Evolutionary conservation across 2,113 vertebrate genomes (phyloP), one percentile per base, ranked within the genome.

Genomic region (Embiotoca jacksoni): DNA sequence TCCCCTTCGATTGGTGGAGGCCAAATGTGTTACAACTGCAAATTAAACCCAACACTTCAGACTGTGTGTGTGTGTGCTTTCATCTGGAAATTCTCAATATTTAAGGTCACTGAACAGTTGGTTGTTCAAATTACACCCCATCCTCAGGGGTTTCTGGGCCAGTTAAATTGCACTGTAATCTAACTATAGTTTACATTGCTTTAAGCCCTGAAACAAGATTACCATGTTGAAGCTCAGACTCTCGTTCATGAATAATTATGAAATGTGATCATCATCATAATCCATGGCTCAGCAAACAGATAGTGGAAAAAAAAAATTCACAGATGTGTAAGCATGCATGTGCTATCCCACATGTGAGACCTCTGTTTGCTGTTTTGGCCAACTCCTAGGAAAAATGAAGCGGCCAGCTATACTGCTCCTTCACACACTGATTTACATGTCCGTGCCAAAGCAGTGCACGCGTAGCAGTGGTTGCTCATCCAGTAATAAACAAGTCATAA

Each of bases 201-300:
- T n/a, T 30, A 69, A 53, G 75, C 7, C 37, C 30, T 47, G 23
- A 73, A 78, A 82, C 50, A 37, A 63, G 59, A 82, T 79, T 14
- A 32, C 41, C 23, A 13, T 44, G 55, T 75, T 74, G 30, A 41
- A 69, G 30, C 39, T 50, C 3, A 36, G 31, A 61, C 30, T 62
- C 30, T 50, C 46, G 31, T 61, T 49, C 66, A n/a, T 62, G 57
- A 67, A 57, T 74, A 66, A 82, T 83, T 73, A 75, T 46, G 32
- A 86, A 80, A 75, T 62, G 59, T 58, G 62, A 75, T 88, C 64
- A 64, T 57, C 54, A 56, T 36, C 16, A 33, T 79, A 71, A 84
- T 81, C 82, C 54, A 6, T 30, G 56, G 66, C 44, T 74, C 50
- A 30, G 53, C 33, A 33, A 83, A 59, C 87, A 87, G 76, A 83